Base-by-base conservation (phyloP, 2,797 vertebrate genomes). In the Telmatherina bonti region DNA sequence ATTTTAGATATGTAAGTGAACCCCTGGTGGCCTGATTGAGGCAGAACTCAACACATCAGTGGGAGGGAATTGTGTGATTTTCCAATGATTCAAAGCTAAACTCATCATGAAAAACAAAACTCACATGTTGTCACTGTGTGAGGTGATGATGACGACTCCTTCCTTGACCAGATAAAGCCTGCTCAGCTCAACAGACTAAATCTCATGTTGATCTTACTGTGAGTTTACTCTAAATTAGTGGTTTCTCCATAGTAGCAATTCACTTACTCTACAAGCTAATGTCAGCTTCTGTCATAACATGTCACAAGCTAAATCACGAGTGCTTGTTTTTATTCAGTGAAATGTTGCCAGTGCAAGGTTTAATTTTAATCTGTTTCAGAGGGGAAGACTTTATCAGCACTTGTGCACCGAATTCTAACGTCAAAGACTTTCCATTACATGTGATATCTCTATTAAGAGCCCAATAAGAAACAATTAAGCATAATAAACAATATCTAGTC, bases 301-400 rank as follows among this genome's bases (percentile, higher is more conserved):
- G 20, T 15, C 60, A 26, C 10, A 38, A 41, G 5, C 24, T 15
- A 33, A 30, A n/a, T 13, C 4, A 22, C 38, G 43, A 57, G 38
- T 12, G 20, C 5, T 8, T 1, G 7, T 57, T 67, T 64, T 72
- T 20, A 58, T 26, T 74, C 24, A 41, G 18, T 62, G 35, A 54
- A 70, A 41, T 38, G 62, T 58, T 70, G 54, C 57, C 41, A 57
- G 57, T 13, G 70, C 60, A 47, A 53, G 61, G 22, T 49, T 0
- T 29, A 15, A 26, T 30, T 13, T 64, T 74, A 74, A 73, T 84
- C 69, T 68, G 22, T 24, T 67, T 29, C 45, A 66, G 18, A 70
- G 24, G n/a, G 33, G 7, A 61, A 55, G n/a, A 24, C 2, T 5
- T 76, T 74, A 79, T 85, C 78, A 65, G 53, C 52, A 38, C 22